Percentiles rank a stretch among this genome's conserved stretches.
These are phyloP conservation scores for Aradus depressus DNA, from an alignment of 2,888 invertebrate genomes.

Conservation along the genomic window DNA sequence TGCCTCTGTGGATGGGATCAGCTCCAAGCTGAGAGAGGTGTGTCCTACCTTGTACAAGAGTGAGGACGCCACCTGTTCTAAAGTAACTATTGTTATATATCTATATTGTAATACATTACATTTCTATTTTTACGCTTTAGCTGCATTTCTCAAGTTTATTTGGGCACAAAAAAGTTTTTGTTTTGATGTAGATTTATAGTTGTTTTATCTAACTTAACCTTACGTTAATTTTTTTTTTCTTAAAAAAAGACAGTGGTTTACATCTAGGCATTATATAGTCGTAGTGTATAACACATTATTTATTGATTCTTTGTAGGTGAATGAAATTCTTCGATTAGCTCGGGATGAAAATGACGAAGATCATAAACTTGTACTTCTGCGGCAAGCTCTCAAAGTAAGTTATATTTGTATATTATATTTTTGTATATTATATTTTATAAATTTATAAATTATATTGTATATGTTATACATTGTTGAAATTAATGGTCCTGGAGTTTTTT, in stretches of 20 bases:
- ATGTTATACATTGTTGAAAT: no score
- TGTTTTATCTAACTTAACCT: background rate
- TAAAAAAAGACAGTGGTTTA: background rate
- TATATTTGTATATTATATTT: conserved; percentile 6
- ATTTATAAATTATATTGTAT: no score
- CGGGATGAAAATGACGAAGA: conserved; percentile 59
- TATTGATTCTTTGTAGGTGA: conserved; percentile 62
- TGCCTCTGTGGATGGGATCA: conserved; percentile 87
- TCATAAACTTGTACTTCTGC: conserved; percentile 65
- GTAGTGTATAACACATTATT: no score
- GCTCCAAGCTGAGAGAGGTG: conserved; percentile 69
- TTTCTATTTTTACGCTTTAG: no score
- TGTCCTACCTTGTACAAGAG: conserved; percentile 89
- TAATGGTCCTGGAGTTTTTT: no score
- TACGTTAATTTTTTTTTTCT: background rate
- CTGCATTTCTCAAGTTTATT: background rate
- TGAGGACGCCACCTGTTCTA: conserved; percentile 93
- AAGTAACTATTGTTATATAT: no score
- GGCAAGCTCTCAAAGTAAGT: conserved; percentile 53
- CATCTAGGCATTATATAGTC: no score
- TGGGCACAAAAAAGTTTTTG: background rate
- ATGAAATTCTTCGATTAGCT: conserved; percentile 75
- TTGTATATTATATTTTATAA: no score
- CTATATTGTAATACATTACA: no score
- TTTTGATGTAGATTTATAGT: background rate